These are phyloP conservation scores for Gymnoscopelus microlampas DNA, from an alignment of 2,797 vertebrate species.

Conservation along the genomic window DNA sequence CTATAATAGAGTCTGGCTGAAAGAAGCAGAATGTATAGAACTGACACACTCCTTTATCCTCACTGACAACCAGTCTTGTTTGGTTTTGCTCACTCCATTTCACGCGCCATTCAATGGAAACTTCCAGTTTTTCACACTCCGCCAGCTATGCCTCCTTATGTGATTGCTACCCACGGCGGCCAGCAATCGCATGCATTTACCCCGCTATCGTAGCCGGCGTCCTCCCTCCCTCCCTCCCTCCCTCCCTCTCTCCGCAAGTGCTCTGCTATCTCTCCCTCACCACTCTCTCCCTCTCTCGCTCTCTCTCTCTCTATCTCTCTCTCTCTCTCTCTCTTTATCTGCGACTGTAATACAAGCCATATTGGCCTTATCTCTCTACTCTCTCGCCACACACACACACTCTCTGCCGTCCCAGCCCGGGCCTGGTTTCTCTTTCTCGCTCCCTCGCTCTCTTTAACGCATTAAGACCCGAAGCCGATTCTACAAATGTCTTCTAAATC, in stretches of 20 bases:
- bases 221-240: conserved; percentile 17
- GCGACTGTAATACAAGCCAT: conserved; percentile 69
- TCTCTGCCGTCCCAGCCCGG: not conserved
- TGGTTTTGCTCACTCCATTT: not conserved
- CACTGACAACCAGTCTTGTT: conserved; percentile 6
- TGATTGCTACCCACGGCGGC: not conserved
- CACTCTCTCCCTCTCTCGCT: not conserved
- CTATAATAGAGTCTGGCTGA: conserved; percentile 29
- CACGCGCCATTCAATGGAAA: not conserved
- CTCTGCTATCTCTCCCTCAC: conserved; percentile 51
- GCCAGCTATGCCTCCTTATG: not conserved
- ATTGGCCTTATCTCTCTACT: conserved; percentile 64
- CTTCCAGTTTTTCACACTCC: not conserved
- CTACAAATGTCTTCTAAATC: no score
- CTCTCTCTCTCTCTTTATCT: conserved; percentile 62
- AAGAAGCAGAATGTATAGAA: conserved; percentile 31
- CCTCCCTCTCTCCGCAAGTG: not conserved
- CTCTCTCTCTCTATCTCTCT: conserved; percentile 31
- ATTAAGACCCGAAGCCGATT: no score
- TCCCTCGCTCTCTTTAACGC: conserved; percentile 25
- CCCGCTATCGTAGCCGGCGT: not conserved
- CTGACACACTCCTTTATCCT: conserved; percentile 29
- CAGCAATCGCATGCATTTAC: not conserved
- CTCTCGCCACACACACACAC: conserved; percentile 31
- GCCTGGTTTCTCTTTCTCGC: conserved; percentile 17